Base-by-base conservation (phyloP, 2,888 invertebrate species). In the Tortrix viridana region DNA sequence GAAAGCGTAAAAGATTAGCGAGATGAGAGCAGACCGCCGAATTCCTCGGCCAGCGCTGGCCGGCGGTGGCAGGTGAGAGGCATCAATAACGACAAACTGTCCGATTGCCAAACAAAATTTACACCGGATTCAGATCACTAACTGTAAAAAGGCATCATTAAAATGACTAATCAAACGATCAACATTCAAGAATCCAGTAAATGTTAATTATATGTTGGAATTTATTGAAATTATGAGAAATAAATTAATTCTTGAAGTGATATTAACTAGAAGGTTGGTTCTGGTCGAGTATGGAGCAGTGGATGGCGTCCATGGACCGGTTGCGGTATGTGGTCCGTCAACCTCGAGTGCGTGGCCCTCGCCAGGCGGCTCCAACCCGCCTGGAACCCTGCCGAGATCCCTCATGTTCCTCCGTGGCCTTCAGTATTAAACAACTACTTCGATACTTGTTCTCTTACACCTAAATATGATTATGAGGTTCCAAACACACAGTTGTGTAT, bases 151-250 rank as follows among this genome's bases (percentile, higher is more conserved):
- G 75, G 76, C 76, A 82, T 84, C 82, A 85, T 86, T 85, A 85
- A 86, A 86, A 85, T 86, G 80, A 86, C 86, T 85, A 86, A 87
- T 86, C 86, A 88, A 87, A 86, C 84, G 83, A 84, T 84, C 82
- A 84, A 85, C 81, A 82, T 80, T 81, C 81, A 86, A 86, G 84
- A 86, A 85, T 85, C 81, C 83, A 82, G 82, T 82, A 77, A 86
- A 88, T 86, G 85, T 85, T 86, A 86, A 88, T 88, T 84, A 87
- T 84, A 85, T 82, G 82, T 80, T 71, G 81, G 80, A 83, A 84
- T 85, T 85, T 85, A 85, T 86, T 79, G 80, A 86, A 86, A 86
- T 84, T 86, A 81, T 85, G 82, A 75, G 77, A 85, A 84, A 84
- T 81, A 78, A 84, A 81, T 84, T 80, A 84, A 82, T 83, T 84